A percentile compares a stretch with the other conserved stretches of the same genome.
These are phyloP conservation scores for Luperina nickerlii DNA, from an alignment of 2,888 invertebrate genomes.

Conservation along the genomic window DNA sequence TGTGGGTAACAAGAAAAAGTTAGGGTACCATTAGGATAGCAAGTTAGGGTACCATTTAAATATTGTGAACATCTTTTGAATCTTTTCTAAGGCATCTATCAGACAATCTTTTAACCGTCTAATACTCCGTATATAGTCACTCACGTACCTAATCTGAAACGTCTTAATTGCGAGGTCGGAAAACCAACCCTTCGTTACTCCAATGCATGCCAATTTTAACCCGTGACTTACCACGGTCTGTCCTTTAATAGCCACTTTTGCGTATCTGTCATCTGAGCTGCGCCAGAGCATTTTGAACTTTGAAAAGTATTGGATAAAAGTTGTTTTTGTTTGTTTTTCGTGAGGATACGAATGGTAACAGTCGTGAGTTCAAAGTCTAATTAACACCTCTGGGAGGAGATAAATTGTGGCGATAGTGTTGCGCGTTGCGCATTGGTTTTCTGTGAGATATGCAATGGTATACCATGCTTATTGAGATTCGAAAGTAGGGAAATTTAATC, in stretches of 20 bases:
- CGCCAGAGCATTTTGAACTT: slow-evolving; percentile 61
- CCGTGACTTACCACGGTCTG: slow-evolving; percentile 85
- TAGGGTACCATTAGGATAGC: too few relatives aligned
- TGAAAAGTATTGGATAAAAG: slow-evolving; percentile 30
- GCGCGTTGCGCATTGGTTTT: slow-evolving; percentile 74
- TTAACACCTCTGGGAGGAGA: slow-evolving; percentile 88
- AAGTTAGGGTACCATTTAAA: too few relatives aligned
- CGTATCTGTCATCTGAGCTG: slow-evolving; percentile 83
- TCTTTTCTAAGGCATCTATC: slow-evolving; percentile 35
- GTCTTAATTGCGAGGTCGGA: slow-evolving; percentile 82
- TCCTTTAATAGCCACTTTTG: slow-evolving; percentile 85
- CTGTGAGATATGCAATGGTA: slow-evolving; percentile 72
- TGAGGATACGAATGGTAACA: slow-evolving; percentile 77
- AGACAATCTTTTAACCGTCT: slow-evolving; percentile 49
- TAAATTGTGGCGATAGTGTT: slow-evolving; percentile 87
- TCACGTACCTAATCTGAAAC: slow-evolving; percentile 69
- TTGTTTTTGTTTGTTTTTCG: slow-evolving; percentile 57
- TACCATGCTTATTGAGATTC: slow-evolving; percentile 61
- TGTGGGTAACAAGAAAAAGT: too few relatives aligned
- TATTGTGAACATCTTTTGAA: background rate
- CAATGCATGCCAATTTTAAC: slow-evolving; percentile 85
- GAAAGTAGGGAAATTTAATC: slow-evolving; percentile 62
- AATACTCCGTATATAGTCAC: slow-evolving; percentile 60
- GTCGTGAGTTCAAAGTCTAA: slow-evolving; percentile 89
- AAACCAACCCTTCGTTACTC: slow-evolving; percentile 80